Percentiles rank a stretch among this genome's conserved stretches.
These are phyloP conservation scores for Gracilinanus agilis DNA, from an alignment of 2,113 vertebrate species.

Conservation along the genomic window DNA sequence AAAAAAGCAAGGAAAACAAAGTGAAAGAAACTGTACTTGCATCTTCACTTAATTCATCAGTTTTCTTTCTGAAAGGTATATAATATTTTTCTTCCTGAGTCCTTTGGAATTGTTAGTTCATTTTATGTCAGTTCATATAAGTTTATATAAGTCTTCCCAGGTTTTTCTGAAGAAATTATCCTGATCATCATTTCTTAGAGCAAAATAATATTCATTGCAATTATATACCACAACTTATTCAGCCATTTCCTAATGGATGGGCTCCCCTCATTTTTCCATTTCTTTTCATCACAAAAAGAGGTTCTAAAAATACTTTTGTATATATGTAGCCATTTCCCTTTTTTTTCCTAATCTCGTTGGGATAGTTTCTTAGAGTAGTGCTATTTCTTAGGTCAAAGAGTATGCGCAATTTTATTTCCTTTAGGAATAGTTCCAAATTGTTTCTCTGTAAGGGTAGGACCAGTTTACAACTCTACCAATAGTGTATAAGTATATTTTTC, in stretches of 20 bases:
- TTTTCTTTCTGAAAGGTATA: neutral
- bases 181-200: neutral
- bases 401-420: neutral
- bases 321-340: neutral
- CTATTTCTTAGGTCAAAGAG: neutral
- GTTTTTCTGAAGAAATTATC: neutral
- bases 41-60: neutral
- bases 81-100: neutral
- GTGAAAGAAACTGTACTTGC: neutral
- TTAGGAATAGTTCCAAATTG: neutral
- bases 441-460: neutral
- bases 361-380: neutral
- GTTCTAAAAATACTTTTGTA: neutral
- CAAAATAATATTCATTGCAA: neutral
- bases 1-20: neutral
- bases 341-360: neutral
- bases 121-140: neutral
- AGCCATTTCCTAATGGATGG: neutral
- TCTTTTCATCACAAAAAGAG: neutral
- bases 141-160: neutral
- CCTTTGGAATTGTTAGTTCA: neutral
- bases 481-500: neutral
- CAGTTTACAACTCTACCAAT: neutral
- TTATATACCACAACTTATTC: neutral
- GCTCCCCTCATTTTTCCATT: neutral